A percentile compares a stretch with the other conserved stretches of the same genome.
Evolutionary conservation across 2,113 vertebrate species (phyloP).

Genomic region (Manacus vitellinus): DNA sequence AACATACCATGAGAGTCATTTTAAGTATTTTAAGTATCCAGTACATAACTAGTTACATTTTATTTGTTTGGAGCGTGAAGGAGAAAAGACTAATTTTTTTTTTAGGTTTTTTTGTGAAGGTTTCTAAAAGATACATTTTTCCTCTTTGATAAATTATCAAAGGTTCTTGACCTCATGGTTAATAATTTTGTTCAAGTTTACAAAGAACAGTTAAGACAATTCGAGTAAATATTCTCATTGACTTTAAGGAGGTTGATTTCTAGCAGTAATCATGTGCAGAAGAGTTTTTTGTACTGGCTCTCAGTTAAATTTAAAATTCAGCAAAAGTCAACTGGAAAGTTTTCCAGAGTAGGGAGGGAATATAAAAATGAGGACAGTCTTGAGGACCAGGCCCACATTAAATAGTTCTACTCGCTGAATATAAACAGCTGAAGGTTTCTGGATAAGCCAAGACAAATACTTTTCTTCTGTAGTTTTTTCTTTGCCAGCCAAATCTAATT

Average conservation of each 20-base stretch:
- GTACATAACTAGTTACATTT: not conserved
- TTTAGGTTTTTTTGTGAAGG: not conserved
- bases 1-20: not conserved
- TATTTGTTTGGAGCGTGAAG: not conserved
- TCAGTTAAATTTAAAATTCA: not conserved
- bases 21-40: not conserved
- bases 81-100: not conserved
- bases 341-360: not conserved
- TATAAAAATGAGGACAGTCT: not conserved
- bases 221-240: not conserved
- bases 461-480: not conserved
- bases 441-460: conserved; percentile 35
- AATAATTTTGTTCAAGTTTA: not conserved
- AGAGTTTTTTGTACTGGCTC: not conserved
- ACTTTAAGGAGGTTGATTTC: not conserved
- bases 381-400: not conserved
- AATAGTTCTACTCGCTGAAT: conserved; percentile 15
- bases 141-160: not conserved
- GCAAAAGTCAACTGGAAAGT: not conserved
- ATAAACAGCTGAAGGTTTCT: conserved; percentile 27
- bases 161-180: not conserved
- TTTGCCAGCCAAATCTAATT: not conserved
- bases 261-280: not conserved
- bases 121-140: not conserved
- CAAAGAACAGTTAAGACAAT: not conserved